These are phyloP conservation scores for Haliclona indistincta DNA, from an alignment of 37 sponge, comb jelly and placozoan species.

Conservation along the genomic window DNA sequence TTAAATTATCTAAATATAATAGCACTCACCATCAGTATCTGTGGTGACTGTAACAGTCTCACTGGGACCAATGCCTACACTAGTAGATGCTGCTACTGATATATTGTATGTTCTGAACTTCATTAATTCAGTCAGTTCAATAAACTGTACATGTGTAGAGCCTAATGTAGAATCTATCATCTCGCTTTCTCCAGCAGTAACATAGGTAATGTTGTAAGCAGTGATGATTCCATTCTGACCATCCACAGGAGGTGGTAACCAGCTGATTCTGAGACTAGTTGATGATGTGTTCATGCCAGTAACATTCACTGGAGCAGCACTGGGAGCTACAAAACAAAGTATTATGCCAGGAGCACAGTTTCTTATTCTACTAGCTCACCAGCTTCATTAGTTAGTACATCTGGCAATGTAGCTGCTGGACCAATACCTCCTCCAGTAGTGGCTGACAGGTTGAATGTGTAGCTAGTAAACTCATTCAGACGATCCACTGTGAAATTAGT, in stretches of 20 bases:
- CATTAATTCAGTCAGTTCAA: conserved; percentile 1
- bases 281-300: background rate
- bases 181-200: background rate
- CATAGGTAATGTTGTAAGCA: conserved; percentile 17
- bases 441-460: conserved; percentile 44
- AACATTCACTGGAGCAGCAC: conserved; percentile 32
- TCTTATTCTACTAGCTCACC: conserved; percentile 1
- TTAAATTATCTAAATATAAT: background rate
- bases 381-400: conserved; percentile 21
- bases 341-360: background rate
- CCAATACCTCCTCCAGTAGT: conserved; percentile 53
- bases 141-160: background rate
- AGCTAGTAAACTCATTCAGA: conserved; percentile 42
- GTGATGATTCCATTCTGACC: conserved; percentile 62
- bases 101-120: conserved; percentile 26
- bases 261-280: conserved; percentile 19
- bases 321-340: conserved; percentile 4
- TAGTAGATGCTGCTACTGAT: conserved; percentile 21
- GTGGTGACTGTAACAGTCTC: conserved; percentile 2
- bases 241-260: conserved; percentile 28
- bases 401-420: background rate
- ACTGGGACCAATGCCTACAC: conserved; percentile 18
- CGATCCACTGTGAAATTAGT: background rate
- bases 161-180: background rate
- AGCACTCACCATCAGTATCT: conserved; percentile 12